Evolutionary conservation across 1,140 invertebrate genomes (phyloP), one percentile per base, ranked within the genome.

Genomic region (Diabrotica virgifera): DNA sequence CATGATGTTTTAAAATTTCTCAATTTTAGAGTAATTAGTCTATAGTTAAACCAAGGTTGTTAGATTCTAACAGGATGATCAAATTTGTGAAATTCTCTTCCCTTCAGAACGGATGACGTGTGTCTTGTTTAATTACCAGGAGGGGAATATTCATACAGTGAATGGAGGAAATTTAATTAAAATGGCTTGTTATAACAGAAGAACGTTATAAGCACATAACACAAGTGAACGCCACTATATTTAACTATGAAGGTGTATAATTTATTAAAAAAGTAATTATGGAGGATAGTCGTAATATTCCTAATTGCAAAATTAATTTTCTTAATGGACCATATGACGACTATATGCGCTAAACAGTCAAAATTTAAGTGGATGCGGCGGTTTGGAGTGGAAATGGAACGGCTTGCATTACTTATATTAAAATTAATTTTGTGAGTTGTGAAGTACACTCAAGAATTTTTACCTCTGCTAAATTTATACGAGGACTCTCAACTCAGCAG

Each of bases 101-200:
- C 62, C 62, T 65, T 60, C 59, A 60, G 59, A 35, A 50, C 36
- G 60, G 40, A 40, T 64, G 66, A 68, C 66, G 66, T 63, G 66
- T 68, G 66, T 68, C 66, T 68, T 64, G 66, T 68, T 68, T 68
- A 68, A 68, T 68, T 68, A 68, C 58, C 50, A 63, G 56, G 36
- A 52, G 66, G 66, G 66, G 61, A 53, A 59, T 68, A 68, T 68
- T 68, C 66, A 68, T 64, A 64, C 52, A 60, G 62, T 62, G 61
- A 68, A 68, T 68, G 57, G 62, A 64, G 57, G 63, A 61, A 61
- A 64, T 68, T 68, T 68, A 68, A 68, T 68, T 68, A 68, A 68
- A 68, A 68, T 63, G 62, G 62, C 62, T 60, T 60, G 59, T 60
- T 60, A 60, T 60, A 51, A 60, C 59, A 60, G 59, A 60, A 60